Percentiles rank a stretch among this genome's conserved stretches.
These are phyloP conservation scores for Macquaria australasica DNA, from an alignment of 2,113 vertebrate species.

Conservation along the genomic window DNA sequence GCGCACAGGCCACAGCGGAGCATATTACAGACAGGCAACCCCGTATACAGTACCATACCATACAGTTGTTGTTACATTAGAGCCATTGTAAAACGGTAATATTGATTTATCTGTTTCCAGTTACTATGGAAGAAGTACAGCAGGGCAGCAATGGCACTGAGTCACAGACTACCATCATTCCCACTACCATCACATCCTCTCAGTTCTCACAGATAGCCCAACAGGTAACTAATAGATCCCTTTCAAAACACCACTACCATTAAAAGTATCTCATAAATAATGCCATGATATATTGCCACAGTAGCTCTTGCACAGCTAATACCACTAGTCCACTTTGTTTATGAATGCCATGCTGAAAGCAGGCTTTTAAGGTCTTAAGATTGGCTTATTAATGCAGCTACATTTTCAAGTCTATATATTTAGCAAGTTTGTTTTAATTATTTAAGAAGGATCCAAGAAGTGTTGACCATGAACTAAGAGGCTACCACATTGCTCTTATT, in stretches of 20 bases:
- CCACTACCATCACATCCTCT: constrained; percentile 79
- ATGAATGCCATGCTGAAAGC: background rate
- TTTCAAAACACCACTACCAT: background rate
- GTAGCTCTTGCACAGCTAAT: background rate
- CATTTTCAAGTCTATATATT: background rate
- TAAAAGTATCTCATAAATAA: background rate
- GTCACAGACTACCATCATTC: constrained; percentile 77
- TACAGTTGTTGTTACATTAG: constrained; percentile 6
- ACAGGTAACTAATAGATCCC: constrained; percentile 73
- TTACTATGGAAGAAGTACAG: constrained; percentile 84
- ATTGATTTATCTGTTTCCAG: constrained; percentile 70
- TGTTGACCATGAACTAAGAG: background rate
- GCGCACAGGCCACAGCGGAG: constrained; percentile 29
- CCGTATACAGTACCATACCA: background rate
- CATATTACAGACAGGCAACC: background rate
- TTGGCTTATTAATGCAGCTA: background rate
- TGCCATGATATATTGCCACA: background rate
- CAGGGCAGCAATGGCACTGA: constrained; percentile 83
- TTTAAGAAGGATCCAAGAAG: background rate
- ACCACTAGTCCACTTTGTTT: background rate
- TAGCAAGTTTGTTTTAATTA: background rate
- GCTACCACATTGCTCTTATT: background rate
- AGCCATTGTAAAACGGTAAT: constrained; percentile 42
- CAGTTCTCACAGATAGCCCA: constrained; percentile 84
- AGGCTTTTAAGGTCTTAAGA: background rate